Evolutionary conservation across 2,888 invertebrate species (phyloP).

Genomic region (Lepetodrilus schrolli): DNA sequence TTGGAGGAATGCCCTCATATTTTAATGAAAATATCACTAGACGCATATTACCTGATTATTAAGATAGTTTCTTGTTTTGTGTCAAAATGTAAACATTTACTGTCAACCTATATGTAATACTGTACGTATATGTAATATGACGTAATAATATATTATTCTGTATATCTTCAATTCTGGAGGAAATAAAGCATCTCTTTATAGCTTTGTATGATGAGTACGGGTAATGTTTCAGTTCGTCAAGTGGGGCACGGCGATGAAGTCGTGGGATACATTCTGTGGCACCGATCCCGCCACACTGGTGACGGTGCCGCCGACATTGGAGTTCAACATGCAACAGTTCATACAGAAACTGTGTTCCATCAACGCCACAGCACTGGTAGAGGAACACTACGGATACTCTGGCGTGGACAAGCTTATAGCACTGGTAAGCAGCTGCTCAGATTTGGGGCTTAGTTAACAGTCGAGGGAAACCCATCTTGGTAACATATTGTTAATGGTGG

Average conservation of each 20-base stretch:
- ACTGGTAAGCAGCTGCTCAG: constrained; percentile 37
- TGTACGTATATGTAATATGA: too few relatives aligned
- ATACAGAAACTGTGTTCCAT: constrained; percentile 42
- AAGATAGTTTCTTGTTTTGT: too few relatives aligned
- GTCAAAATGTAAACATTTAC: neutral
- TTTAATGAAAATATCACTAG: too few relatives aligned
- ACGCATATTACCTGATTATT: too few relatives aligned
- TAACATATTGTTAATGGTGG: too few relatives aligned
- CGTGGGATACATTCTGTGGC: constrained; percentile 46
- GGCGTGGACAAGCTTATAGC: constrained; percentile 29
- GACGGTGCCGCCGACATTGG: constrained; percentile 39
- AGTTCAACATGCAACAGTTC: constrained; percentile 41
- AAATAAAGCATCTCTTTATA: too few relatives aligned
- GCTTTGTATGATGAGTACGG: too few relatives aligned
- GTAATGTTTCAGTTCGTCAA: constrained; percentile 35
- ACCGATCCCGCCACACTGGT: constrained; percentile 34
- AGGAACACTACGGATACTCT: constrained; percentile 38
- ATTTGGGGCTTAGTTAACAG: too few relatives aligned
- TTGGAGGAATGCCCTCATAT: too few relatives aligned
- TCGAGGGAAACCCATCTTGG: too few relatives aligned
- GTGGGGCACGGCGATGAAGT: constrained; percentile 36
- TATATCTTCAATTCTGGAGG: too few relatives aligned
- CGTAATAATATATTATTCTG: too few relatives aligned
- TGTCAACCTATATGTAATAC: neutral
- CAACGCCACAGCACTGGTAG: constrained; percentile 42